Evolutionary conservation across 1,140 invertebrate species (phyloP).

Genomic region (Caerostris extrusa): DNA sequence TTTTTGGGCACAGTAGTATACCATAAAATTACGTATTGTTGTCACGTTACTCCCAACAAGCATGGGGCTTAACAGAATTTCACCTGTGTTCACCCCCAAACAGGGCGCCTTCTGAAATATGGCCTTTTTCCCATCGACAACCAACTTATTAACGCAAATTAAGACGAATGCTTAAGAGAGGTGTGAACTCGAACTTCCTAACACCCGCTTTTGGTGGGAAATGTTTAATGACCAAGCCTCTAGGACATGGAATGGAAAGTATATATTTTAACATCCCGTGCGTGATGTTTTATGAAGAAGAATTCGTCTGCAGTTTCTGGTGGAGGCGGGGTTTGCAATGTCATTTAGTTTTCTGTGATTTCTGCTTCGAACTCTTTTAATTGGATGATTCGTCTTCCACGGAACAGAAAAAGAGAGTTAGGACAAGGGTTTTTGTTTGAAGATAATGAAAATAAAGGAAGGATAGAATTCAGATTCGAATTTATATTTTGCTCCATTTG

Average conservation of each 20-base stretch:
- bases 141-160: background rate
- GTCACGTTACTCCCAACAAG: too few species aligned
- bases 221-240: background rate
- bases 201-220: background rate
- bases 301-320: background rate
- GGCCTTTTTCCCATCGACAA: background rate
- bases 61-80: too few species aligned
- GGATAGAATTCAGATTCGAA: background rate
- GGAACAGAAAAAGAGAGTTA: background rate
- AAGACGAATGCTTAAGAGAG: background rate
- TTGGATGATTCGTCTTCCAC: constrained; percentile 13
- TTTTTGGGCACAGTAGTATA: too few species aligned
- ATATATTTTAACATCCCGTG: background rate
- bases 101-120: background rate
- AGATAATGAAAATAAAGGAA: constrained; percentile 42
- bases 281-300: background rate
- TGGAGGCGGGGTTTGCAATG: background rate
- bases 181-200: background rate
- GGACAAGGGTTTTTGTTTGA: background rate
- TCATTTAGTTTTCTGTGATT: background rate
- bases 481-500: background rate
- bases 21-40: too few species aligned
- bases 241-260: background rate
- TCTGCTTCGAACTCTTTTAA: background rate
- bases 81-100: too few species aligned